phyloP scores from a whole-genome alignment of 2,888 invertebrate species.

The Abscondita cerata region DNA sequence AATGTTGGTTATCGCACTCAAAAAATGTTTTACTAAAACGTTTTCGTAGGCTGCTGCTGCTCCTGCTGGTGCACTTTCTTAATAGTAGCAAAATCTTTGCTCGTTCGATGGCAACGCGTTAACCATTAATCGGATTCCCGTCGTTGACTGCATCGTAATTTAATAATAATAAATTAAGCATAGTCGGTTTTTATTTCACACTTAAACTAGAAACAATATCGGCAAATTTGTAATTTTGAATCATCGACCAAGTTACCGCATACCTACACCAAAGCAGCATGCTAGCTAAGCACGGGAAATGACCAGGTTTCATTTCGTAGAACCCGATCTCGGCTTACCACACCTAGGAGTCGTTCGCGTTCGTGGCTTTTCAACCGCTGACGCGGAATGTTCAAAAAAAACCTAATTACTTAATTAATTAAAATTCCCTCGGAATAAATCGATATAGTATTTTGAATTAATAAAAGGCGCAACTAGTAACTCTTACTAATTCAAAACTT shows the following conservation, averaged over 20 bases:
- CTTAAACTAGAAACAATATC: neutral
- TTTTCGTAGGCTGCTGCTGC: too few relatives aligned
- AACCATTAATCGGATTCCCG: too few relatives aligned
- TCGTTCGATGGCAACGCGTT: too few relatives aligned
- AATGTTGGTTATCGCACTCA: too few relatives aligned
- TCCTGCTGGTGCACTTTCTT: too few relatives aligned
- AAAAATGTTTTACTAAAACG: too few relatives aligned
- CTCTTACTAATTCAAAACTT: too few relatives aligned
- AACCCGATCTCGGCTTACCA: constrained; percentile 3
- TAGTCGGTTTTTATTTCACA: neutral
- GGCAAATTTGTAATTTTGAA: neutral
- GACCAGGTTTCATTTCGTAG: constrained; percentile 8
- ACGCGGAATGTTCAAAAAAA: constrained; percentile 9
- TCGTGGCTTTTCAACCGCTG: neutral
- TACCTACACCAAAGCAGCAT: constrained; percentile 5
- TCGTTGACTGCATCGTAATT: too few relatives aligned
- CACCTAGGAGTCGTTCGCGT: neutral
- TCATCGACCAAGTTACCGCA: constrained; percentile 3
- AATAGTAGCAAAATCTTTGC: too few relatives aligned
- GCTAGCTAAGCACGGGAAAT: constrained; percentile 8
- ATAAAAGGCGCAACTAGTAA: too few relatives aligned
- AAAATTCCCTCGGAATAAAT: neutral
- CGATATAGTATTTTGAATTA: too few relatives aligned
- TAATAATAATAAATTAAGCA: too few relatives aligned
- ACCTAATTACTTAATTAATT: constrained; percentile 1